Evolutionary conservation across 2,888 invertebrate species (phyloP), one percentile per base, ranked within the genome.

Genomic region (Drosophila nigritarsus): DNA sequence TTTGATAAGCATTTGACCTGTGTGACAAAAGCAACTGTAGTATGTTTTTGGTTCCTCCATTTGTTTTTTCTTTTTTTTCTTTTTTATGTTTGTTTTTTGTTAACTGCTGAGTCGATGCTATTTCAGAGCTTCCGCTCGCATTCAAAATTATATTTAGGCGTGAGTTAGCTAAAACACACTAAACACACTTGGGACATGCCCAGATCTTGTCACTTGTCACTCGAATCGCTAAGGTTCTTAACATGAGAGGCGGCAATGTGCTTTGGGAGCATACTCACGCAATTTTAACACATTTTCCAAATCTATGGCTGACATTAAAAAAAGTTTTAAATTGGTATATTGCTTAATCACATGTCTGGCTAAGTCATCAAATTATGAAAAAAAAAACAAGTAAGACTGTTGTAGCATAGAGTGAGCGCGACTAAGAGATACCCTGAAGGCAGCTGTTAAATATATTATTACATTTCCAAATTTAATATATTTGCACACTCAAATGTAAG

Each of bases 1-100:
- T 66, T 71, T 78, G 85, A 85, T 85, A 85, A 85, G 76, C 88
- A 89, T 87, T 80, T 85, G 85, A 85, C 85, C 85, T 73, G 48
- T 13, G 51, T 50, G 62, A 67, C 66, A 45, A 58, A 54, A 64
- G 55, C 60, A 59, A 27, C 55, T 73, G 63, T 55, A 63, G 62
- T 51, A 50, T 59, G 49, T 24, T 63, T 27, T 40, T 40, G 51
- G 36, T 20, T 29, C 24, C 24, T 36, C 51, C 7, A 36, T 53
- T 67, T 40, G 48, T 49, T 24, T 13, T 34, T 40, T 48, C 34
- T 40, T 53, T 34, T 51, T 53, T 60, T 34, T 29, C 13, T 53
- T 7, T 65, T 56, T 34, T 54, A 49, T 61, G 63, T 64, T 82
- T 68, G 65, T 64, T 67, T 78, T 71, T 53, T 51, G 51, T 63